Conservation (phyloP, 1,140 invertebrate species). For the Tetramorium simillimum region DNA sequence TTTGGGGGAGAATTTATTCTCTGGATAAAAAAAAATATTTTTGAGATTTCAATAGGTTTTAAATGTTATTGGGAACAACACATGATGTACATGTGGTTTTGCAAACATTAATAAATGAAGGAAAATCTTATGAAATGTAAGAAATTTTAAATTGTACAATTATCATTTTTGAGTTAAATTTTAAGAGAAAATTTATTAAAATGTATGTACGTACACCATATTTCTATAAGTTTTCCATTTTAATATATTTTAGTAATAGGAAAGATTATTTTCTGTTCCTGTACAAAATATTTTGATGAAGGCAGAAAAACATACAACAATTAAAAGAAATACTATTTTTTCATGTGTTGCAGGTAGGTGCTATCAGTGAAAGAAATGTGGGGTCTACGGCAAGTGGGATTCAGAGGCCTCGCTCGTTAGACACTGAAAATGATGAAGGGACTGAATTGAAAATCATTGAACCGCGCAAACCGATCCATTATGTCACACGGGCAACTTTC, state of each 20-base stretch:
- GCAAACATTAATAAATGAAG: neutral
- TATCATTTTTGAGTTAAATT: neutral
- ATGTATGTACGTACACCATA: neutral
- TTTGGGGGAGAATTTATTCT: neutral
- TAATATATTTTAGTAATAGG: neutral
- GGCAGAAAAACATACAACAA: neutral
- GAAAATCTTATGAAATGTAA: neutral
- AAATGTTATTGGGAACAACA: neutral
- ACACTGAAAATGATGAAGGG: conserved; percentile 81
- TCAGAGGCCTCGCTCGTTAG: conserved; percentile 78
- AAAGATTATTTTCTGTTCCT: conserved; percentile 22
- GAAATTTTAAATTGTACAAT: neutral
- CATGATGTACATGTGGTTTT: neutral
- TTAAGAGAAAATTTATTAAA: neutral
- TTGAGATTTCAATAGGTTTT: neutral
- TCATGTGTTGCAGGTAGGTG: conserved; percentile 72
- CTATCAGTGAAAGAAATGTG: conserved; percentile 75
- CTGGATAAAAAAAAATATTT: neutral
- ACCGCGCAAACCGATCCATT: conserved; percentile 79
- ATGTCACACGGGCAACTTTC: conserved; percentile 86
- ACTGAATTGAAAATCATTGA: conserved; percentile 85
- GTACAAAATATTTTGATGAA: neutral
- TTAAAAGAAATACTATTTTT: neutral
- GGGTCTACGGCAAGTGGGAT: conserved; percentile 73
- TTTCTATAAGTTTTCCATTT: neutral